A percentile compares a stretch with the other conserved stretches of the same genome.
These are phyloP conservation scores for Nineta flava DNA, from an alignment of 2,888 invertebrate species.

Conservation along the genomic window DNA sequence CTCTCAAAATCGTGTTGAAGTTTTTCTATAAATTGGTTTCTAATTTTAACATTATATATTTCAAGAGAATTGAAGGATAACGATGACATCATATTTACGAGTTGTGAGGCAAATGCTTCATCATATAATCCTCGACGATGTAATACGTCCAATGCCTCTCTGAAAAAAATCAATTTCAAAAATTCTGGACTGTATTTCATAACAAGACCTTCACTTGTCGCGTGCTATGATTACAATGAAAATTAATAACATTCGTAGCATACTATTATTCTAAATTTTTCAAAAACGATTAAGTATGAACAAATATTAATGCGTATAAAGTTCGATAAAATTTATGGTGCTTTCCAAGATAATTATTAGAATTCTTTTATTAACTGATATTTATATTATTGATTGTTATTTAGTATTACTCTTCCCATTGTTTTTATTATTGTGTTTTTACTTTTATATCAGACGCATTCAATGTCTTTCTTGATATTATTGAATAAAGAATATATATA, in stretches of 20 bases:
- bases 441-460: no score
- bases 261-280: not conserved
- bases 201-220: slow-evolving; percentile 5
- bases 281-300: not conserved
- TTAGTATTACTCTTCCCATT: no score
- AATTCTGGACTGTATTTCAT: slow-evolving; percentile 5
- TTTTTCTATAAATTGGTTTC: slow-evolving; percentile 19
- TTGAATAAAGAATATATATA: no score
- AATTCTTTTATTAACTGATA: no score
- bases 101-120: slow-evolving; percentile 20
- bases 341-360: no score
- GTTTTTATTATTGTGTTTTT: no score
- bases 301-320: not conserved
- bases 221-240: slow-evolving; percentile 1
- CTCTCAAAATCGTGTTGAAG: slow-evolving; percentile 23
- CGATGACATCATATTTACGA: slow-evolving; percentile 22
- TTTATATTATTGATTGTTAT: no score
- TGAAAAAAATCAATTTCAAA: slow-evolving; percentile 13
- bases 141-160: slow-evolving; percentile 21
- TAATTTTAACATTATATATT: slow-evolving; percentile 15
- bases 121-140: slow-evolving; percentile 21
- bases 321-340: no score
- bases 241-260: not conserved
- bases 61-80: slow-evolving; percentile 18
- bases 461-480: no score